These are phyloP conservation scores for Hippopotamyrus pictus DNA, from an alignment of 2,797 vertebrate species.

Conservation along the genomic window DNA sequence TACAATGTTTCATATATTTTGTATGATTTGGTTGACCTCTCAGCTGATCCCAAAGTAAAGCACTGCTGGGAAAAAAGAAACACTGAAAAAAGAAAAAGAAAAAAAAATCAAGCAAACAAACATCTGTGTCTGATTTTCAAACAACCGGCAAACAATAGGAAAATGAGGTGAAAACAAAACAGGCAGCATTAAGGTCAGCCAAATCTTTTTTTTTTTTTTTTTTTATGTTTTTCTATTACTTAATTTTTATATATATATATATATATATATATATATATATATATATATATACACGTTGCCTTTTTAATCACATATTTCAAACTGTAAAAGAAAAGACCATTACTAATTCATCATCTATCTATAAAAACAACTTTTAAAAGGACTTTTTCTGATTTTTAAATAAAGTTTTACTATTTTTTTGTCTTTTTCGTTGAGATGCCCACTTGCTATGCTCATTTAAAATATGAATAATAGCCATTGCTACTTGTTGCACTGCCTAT, in stretches of 20 bases:
- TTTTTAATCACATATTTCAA: slow-evolving; percentile 71
- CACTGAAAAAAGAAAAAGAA: slow-evolving; percentile 47
- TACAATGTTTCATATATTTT: slow-evolving; percentile 70
- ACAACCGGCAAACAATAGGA: slow-evolving; percentile 40
- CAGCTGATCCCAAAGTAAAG: slow-evolving; percentile 56
- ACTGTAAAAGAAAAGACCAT: slow-evolving; percentile 59
- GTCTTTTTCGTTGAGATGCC: slow-evolving; percentile 30
- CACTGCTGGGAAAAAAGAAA: slow-evolving; percentile 58
- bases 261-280: slow-evolving; percentile 32
- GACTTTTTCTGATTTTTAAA: slow-evolving; percentile 49
- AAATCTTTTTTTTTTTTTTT: slow-evolving; percentile 56
- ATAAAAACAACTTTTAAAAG: slow-evolving; percentile 63
- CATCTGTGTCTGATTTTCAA: neutral
- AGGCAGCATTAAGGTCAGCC: slow-evolving; percentile 65
- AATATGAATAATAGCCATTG: slow-evolving; percentile 99
- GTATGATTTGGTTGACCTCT: slow-evolving; percentile 61
- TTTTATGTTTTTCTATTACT: slow-evolving; percentile 53
- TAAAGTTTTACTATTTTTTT: slow-evolving; percentile 51
- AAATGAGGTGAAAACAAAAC: slow-evolving; percentile 45
- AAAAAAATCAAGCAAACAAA: slow-evolving; percentile 28
- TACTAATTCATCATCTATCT: slow-evolving; percentile 55
- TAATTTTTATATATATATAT: slow-evolving; percentile 49
- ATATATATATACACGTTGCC: slow-evolving; percentile 43
- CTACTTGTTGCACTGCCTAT: slow-evolving; percentile 97
- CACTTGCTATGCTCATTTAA: slow-evolving; percentile 75